Evolutionary conservation across 2,888 invertebrate species (phyloP).

Genomic region (Zaprionus obscuricornis): DNA sequence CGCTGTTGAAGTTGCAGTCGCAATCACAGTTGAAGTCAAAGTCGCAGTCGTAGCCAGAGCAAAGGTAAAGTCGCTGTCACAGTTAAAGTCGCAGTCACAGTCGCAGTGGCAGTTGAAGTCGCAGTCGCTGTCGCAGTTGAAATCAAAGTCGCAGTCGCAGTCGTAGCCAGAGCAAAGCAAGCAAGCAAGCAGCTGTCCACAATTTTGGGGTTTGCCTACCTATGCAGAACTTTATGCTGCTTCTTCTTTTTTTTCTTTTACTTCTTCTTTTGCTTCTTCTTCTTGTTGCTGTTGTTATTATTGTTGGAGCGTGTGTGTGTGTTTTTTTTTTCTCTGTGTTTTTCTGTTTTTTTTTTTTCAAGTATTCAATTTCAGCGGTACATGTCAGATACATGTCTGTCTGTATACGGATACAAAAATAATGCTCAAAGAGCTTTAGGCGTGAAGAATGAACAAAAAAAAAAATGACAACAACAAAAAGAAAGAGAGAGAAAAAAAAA

Average conservation of each 20-base stretch:
- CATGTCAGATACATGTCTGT: constrained; percentile 10
- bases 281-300: too few relatives aligned
- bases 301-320: constrained; percentile 9
- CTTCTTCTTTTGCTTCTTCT: too few relatives aligned
- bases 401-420: constrained; percentile 30
- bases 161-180: constrained; percentile 6
- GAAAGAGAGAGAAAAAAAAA: constrained; percentile 4
- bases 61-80: too few relatives aligned
- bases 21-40: neutral
- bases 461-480: constrained; percentile 34
- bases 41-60: constrained; percentile 3
- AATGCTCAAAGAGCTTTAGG: constrained; percentile 21
- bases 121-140: too few relatives aligned
- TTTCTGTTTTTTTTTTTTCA: constrained; percentile 9
- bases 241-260: neutral
- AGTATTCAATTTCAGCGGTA: constrained; percentile 50
- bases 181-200: constrained; percentile 60
- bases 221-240: constrained; percentile 57
- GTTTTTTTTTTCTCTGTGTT: neutral
- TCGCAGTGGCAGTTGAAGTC: too few relatives aligned
- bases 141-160: neutral
- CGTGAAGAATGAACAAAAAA: constrained; percentile 26
- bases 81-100: too few relatives aligned
- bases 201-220: constrained; percentile 64
- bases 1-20: too few relatives aligned